Evolutionary conservation across 2,113 vertebrate species (phyloP), one percentile per base, ranked within the genome.

Genomic region (Lasiurus cinereus): DNA sequence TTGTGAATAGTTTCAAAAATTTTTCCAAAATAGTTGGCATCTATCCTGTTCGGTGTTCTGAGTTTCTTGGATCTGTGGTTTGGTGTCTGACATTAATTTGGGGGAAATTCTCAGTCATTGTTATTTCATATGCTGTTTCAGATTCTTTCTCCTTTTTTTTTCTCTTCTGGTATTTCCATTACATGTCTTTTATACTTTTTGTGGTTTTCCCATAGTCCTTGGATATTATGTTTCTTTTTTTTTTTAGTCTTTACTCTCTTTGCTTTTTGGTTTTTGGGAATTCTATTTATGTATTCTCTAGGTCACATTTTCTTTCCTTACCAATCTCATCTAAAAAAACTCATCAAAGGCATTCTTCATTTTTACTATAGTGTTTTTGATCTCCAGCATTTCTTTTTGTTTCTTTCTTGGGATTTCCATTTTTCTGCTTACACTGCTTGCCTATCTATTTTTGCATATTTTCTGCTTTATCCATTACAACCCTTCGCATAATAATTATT

Each of bases 321-420:
- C 50, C 56, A 52, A 69, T 64, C n/a, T 50, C 12, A 67, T 21
- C 24, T 54, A 39, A 78, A 22, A 67, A 89, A 67, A 33, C 46
- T 89, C 46, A 54, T 67, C n/a, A 54, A 39, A 79, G 59, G n/a
- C 87, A 54, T 67, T 79, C n/a, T 78, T 79, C 87, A 89, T 79
- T 89, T 79, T 59, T 77, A 56, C 48, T 64, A 54, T 1, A 33
- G 8, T 89, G 85, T 67, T 78, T 78, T 78, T 67, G 24, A 67
- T 67, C 10, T 66, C 16, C 52, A 54, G 24, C 16, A 78, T 89
- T 89, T 78, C 24, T 89, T 89, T 66, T 39, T 48, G 31, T 24
- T 39, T 39, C 39, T 39, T 50, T 88, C 36, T 54, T 54, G 77
- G 24, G 39, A 39, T 52, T 78, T 52, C 62, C 27, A 19, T 66